Evolutionary conservation across 2,888 invertebrate genomes (phyloP).

Genomic region (Congeria kusceri): DNA sequence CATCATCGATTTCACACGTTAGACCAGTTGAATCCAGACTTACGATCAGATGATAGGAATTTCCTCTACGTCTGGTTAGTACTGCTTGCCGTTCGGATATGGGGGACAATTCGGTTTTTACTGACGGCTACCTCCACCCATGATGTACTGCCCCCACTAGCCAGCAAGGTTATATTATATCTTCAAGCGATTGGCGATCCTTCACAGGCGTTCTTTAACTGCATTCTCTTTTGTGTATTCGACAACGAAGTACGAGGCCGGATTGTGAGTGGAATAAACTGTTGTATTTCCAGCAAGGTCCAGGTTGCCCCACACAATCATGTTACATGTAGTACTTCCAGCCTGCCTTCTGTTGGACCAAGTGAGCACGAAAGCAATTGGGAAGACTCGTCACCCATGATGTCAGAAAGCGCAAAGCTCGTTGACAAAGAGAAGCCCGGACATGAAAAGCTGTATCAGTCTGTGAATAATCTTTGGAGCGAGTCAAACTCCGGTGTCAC

Average conservation of each 20-base stretch:
- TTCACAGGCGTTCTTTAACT: constrained; percentile 58
- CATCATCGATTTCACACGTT: not conserved
- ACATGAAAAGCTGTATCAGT: too few relatives aligned
- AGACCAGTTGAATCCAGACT: constrained; percentile 6
- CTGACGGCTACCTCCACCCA: not conserved
- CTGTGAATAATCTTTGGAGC: too few relatives aligned
- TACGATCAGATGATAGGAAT: constrained; percentile 56
- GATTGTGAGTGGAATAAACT: too few relatives aligned
- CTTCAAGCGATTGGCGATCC: constrained; percentile 62
- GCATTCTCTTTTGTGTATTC: constrained; percentile 54
- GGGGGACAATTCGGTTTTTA: constrained; percentile 63
- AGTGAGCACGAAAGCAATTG: too few relatives aligned
- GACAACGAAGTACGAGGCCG: constrained; percentile 22
- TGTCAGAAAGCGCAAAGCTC: too few relatives aligned
- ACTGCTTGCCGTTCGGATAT: constrained; percentile 52
- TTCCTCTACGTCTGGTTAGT: constrained; percentile 47
- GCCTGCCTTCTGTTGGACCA: too few relatives aligned
- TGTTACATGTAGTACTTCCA: too few relatives aligned
- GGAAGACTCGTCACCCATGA: too few relatives aligned
- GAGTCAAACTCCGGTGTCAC: too few relatives aligned
- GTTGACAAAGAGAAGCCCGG: too few relatives aligned
- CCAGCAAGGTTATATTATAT: constrained; percentile 20
- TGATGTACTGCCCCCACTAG: not conserved
- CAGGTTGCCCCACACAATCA: too few relatives aligned
- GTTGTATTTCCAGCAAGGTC: too few relatives aligned